phyloP scores from a whole-genome alignment of 2,888 invertebrate species.

The Tetranychus truncatus region DNA sequence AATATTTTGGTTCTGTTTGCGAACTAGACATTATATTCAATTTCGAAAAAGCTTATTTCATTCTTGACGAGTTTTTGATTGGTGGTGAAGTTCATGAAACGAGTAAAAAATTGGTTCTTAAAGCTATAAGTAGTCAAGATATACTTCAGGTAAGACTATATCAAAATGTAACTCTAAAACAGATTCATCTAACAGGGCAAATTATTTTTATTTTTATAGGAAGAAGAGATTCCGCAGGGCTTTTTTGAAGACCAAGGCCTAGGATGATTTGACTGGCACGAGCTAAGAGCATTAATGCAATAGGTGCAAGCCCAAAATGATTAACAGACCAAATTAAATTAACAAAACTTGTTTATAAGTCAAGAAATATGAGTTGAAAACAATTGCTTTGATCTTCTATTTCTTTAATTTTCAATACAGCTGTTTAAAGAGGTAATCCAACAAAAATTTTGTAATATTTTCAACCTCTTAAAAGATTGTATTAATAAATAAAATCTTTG shows the following conservation, averaged over 20 bases:
- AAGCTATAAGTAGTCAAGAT: constrained; percentile 98
- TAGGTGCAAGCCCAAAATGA: no score
- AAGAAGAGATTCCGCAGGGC: constrained; percentile 99
- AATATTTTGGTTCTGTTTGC: constrained; percentile 96
- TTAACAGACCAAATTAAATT: no score
- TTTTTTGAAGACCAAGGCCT: constrained; percentile 98
- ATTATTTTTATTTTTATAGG: constrained; percentile 41
- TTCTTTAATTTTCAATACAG: no score
- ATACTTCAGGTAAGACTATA: constrained; percentile 82
- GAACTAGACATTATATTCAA: constrained; percentile 99
- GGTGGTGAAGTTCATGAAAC: constrained; percentile 99
- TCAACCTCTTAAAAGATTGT: no score
- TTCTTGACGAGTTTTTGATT: constrained; percentile 84
- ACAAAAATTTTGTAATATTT: no score
- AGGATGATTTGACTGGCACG: constrained; percentile 36
- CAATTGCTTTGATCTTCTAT: no score
- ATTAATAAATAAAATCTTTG: no score
- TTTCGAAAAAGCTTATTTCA: constrained; percentile 99
- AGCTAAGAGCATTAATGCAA: no score
- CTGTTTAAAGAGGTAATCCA: no score
- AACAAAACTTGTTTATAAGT: no score
- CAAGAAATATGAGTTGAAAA: no score
- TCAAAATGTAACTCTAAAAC: background rate
- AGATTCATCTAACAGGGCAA: background rate
- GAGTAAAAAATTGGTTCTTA: constrained; percentile 96